These are phyloP conservation scores for Corythaixoides concolor DNA, from an alignment of 2,113 vertebrate genomes.

Conservation along the genomic window DNA sequence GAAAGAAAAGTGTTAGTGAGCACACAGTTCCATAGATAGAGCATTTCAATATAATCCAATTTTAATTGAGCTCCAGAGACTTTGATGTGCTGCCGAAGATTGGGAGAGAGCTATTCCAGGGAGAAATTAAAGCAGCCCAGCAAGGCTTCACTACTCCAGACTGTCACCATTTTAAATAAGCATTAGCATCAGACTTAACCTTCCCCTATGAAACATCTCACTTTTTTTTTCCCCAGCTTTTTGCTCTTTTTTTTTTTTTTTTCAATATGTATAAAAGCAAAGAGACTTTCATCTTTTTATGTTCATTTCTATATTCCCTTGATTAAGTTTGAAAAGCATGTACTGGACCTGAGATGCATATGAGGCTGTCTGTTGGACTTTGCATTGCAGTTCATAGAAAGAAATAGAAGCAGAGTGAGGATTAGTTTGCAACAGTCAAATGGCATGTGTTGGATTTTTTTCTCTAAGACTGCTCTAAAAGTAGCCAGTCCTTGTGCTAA, in stretches of 20 bases:
- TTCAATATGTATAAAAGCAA: constrained; percentile 62
- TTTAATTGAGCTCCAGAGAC: constrained; percentile 99
- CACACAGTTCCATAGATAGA: constrained; percentile 85
- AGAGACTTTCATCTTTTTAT: constrained; percentile 79
- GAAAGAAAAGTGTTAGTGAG: constrained; percentile 90
- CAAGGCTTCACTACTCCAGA: constrained; percentile 83
- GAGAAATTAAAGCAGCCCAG: constrained; percentile 95
- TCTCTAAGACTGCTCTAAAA: constrained; percentile 35
- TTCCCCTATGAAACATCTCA: constrained; percentile 84
- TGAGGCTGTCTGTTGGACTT: constrained; percentile 64
- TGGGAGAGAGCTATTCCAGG: constrained; percentile 91
- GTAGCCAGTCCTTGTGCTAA: background rate
- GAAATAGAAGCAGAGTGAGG: constrained; percentile 52
- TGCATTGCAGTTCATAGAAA: constrained; percentile 67
- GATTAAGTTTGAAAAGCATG: constrained; percentile 78
- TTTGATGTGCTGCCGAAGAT: constrained; percentile 92
- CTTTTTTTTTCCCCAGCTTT: constrained; percentile 66
- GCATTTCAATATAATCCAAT: constrained; percentile 98
- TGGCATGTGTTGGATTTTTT: constrained; percentile 72
- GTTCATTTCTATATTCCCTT: constrained; percentile 72
- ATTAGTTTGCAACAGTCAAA: constrained; percentile 84
- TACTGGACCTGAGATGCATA: constrained; percentile 76
- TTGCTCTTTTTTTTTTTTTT: constrained; percentile 44
- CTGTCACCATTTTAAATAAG: constrained; percentile 93
- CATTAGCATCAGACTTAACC: constrained; percentile 94